These are phyloP conservation scores for Phycodurus eques DNA, from an alignment of 2,113 vertebrate species.

Conservation along the genomic window DNA sequence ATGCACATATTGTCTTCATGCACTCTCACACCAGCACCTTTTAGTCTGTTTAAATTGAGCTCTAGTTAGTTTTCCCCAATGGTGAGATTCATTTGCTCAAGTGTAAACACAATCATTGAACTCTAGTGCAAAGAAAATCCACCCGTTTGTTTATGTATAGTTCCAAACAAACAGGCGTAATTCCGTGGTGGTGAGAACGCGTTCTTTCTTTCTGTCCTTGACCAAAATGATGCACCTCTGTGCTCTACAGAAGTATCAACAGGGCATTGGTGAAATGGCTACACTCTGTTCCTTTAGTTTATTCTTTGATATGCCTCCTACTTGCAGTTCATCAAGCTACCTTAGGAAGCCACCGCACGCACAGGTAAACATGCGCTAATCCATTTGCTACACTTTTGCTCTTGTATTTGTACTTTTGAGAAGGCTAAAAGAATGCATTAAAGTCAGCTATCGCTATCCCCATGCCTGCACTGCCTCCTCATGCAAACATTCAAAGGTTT, in stretches of 20 bases:
- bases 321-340: neutral
- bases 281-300: neutral
- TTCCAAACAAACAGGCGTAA: neutral
- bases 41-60: neutral
- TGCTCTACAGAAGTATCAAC: neutral
- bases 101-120: neutral
- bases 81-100: neutral
- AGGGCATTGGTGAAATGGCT: neutral
- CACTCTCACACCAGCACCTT: neutral
- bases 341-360: neutral
- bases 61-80: neutral
- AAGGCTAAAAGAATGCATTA: neutral
- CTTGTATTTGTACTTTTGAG: neutral
- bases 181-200: neutral
- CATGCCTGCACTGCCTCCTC: no score
- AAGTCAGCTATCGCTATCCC: neutral
- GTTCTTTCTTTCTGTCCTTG: neutral
- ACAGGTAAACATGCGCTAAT: neutral
- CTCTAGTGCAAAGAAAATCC: neutral
- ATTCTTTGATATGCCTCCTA: neutral
- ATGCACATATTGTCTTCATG: neutral
- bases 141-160: neutral
- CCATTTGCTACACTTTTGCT: neutral
- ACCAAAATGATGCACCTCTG: neutral
- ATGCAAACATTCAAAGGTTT: conserved; percentile 1